Evolutionary conservation across 2,113 vertebrate genomes (phyloP).

Genomic region (Platycercus adscitus): DNA sequence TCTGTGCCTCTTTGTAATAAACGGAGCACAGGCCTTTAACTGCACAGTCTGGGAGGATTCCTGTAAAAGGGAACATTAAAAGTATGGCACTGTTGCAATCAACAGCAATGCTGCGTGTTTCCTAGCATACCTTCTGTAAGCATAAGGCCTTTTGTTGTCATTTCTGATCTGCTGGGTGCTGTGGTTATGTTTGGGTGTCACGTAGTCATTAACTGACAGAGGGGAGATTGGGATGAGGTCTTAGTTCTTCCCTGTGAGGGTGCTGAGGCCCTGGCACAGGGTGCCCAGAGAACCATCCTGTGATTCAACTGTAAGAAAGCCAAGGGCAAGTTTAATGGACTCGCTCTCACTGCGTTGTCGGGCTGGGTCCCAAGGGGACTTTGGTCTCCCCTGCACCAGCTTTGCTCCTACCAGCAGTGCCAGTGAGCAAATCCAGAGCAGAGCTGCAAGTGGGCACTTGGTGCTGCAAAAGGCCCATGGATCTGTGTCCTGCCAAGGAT

Average conservation of each 20-base stretch:
- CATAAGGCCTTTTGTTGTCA: neutral
- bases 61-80: neutral
- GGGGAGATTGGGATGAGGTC: neutral
- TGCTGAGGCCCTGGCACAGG: neutral
- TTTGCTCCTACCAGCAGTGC: neutral
- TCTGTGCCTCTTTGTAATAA: neutral
- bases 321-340: neutral
- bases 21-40: neutral
- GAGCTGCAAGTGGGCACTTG: neutral
- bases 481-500: neutral
- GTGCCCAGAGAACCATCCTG: neutral
- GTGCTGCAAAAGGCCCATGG: neutral
- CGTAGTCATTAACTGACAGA: neutral
- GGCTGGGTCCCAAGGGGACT: neutral
- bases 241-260: neutral
- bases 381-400: neutral
- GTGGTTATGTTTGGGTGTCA: neutral
- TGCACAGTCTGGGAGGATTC: neutral
- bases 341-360: neutral
- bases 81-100: neutral
- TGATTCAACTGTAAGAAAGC: neutral
- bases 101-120: rapidly evolving
- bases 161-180: neutral
- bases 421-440: neutral
- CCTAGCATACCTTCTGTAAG: rapidly evolving